Conservation (phyloP, 2,888 invertebrate genomes). For the Drosophila recens region DNA sequence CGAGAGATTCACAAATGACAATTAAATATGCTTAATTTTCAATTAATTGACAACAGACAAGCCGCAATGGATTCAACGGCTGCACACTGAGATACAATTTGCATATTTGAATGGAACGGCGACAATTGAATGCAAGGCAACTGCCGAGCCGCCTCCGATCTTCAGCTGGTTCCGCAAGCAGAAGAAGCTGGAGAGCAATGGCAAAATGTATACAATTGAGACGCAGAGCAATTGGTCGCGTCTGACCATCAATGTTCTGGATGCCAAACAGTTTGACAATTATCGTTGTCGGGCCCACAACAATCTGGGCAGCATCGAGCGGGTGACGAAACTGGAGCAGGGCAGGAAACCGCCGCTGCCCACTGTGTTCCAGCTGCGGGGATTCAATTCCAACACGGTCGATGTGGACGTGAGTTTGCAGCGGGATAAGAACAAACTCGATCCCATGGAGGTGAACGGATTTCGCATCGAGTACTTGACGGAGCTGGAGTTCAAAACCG, state of each 20-base stretch:
- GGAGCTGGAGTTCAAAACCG: slow-evolving; percentile 82
- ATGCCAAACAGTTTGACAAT: slow-evolving; percentile 85
- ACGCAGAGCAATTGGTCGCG: slow-evolving; percentile 82
- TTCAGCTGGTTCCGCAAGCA: slow-evolving; percentile 86
- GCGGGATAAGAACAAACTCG: slow-evolving; percentile 63
- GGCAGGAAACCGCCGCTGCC: slow-evolving; percentile 87
- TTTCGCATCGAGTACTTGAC: slow-evolving; percentile 85
- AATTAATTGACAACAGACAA: slow-evolving; percentile 78
- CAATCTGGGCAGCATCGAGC: slow-evolving; percentile 86
- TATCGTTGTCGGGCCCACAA: slow-evolving; percentile 87
- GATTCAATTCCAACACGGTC: slow-evolving; percentile 85
- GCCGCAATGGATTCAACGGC: slow-evolving; percentile 82
- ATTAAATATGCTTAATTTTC: not conserved
- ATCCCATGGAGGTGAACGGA: slow-evolving; percentile 84
- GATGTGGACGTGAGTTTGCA: slow-evolving; percentile 84
- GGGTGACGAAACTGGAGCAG: slow-evolving; percentile 86
- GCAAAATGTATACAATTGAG: slow-evolving; percentile 79
- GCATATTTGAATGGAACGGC: slow-evolving; percentile 86
- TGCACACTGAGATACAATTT: slow-evolving; percentile 77
- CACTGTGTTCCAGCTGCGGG: slow-evolving; percentile 80
- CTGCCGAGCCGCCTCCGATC: slow-evolving; percentile 87
- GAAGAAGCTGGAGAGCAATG: slow-evolving; percentile 81
- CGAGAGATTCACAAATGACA: not conserved
- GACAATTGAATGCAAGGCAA: slow-evolving; percentile 87
- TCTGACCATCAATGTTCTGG: slow-evolving; percentile 80